A percentile compares a stretch with the other conserved stretches of the same genome.
phyloP scores from a whole-genome alignment of 2,797 vertebrate genomes.

The Sitta carolinensis region DNA sequence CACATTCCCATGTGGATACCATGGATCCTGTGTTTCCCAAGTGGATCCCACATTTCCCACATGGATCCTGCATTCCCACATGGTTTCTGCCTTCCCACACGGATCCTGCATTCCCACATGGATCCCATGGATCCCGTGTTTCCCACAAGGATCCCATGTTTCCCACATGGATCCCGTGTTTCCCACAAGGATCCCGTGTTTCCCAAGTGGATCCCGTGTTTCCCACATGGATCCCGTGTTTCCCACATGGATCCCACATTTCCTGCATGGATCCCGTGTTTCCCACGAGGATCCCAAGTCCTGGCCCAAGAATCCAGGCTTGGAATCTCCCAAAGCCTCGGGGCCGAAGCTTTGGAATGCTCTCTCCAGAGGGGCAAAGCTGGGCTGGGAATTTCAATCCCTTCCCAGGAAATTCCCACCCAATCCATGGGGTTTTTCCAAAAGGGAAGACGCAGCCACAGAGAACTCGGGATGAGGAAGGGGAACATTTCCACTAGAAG shows the following conservation, averaged over 20 bases:
- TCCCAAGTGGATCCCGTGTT: neutral
- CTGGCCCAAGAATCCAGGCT: neutral
- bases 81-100: too few species aligned
- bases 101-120: neutral
- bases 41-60: neutral
- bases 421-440: neutral
- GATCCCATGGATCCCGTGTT: neutral
- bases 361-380: neutral
- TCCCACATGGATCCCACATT: neutral
- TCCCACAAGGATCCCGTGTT: neutral
- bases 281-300: neutral
- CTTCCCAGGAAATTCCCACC: neutral
- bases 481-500: neutral
- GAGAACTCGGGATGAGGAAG: neutral
- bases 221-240: neutral
- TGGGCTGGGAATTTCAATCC: neutral
- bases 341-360: neutral
- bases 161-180: too few species aligned
- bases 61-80: rapidly evolving
- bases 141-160: neutral
- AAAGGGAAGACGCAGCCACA: rapidly evolving
- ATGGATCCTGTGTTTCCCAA: rapidly evolving
- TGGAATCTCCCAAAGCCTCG: neutral
- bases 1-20: neutral
- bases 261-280: neutral